Evolutionary conservation across 2,797 vertebrate genomes (phyloP).

Genomic region (Pseudochaenichthys georgianus): DNA sequence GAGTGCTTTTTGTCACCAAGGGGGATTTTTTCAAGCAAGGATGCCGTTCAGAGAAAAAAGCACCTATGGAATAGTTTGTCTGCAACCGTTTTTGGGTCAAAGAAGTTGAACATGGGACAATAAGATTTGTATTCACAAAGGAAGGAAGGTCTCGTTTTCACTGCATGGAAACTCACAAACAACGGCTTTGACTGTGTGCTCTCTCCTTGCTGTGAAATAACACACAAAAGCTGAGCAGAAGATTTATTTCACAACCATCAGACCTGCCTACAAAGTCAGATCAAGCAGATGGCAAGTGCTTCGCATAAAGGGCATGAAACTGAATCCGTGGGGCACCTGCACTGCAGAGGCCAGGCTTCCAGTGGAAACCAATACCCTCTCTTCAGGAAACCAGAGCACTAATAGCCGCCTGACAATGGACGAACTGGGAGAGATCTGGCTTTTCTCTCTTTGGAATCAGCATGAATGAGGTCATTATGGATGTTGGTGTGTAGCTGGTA

Average conservation of each 20-base stretch:
- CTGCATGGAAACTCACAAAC: constrained; percentile 6
- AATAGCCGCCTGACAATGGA: constrained; percentile 64
- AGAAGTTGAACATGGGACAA: constrained; percentile 17
- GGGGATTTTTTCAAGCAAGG: constrained; percentile 43
- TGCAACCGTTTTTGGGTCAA: constrained; percentile 41
- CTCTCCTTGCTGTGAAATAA: constrained; percentile 34
- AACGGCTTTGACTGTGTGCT: neutral
- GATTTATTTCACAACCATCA: constrained; percentile 51
- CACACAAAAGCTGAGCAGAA: constrained; percentile 48
- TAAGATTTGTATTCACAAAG: neutral
- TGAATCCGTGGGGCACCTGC: constrained; percentile 77
- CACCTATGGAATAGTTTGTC: constrained; percentile 28
- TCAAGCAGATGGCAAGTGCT: constrained; percentile 79
- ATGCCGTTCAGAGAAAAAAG: constrained; percentile 23
- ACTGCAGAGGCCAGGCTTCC: constrained; percentile 47
- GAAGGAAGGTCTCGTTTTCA: constrained; percentile 15
- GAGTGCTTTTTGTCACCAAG: constrained; percentile 34
- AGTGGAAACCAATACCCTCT: constrained; percentile 70
- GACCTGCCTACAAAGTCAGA: constrained; percentile 63
- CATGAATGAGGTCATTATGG: constrained; percentile 73
- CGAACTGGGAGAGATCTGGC: constrained; percentile 49
- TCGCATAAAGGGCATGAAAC: constrained; percentile 75
- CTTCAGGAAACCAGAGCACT: constrained; percentile 72
- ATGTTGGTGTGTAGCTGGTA: constrained; percentile 44
- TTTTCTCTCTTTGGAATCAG: constrained; percentile 42